Base-by-base conservation (phyloP, 2,113 vertebrate genomes). In the Acrocephalus arundinaceus region DNA sequence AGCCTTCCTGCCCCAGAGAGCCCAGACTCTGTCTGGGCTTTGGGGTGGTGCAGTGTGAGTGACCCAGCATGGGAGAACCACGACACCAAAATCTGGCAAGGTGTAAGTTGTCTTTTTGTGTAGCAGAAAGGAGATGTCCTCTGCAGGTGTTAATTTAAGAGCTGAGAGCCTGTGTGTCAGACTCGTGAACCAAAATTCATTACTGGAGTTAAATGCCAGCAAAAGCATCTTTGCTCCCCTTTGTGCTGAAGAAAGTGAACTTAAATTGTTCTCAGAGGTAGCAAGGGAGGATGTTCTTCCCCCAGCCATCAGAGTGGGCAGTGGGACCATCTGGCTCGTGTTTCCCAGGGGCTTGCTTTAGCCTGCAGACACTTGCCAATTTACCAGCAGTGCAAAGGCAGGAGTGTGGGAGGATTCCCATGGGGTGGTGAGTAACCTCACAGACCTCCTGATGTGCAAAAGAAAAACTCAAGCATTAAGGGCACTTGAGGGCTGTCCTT, bases 351-450 rank as follows among this genome's bases (percentile, higher is more conserved):
- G 20, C 23, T 76, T n/a, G 39, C 59, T 85, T 31, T 52, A 41
- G 59, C n/a, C 57, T 52, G 48, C 61, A 78, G 72, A 46, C 35
- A 27, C 46, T 93, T 57, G 57, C 37, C 79, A 73, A 24, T 85
- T 89, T 39, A 46, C 17, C 52, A 81, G 58, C 59, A 89, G 7
- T 25, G 68, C 51, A 63, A 20, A 71, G 51, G 41, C 43, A 57
- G 54, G 48, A 74, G 37, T 0, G 57, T 93, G 75, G 90, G 90
- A 96, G 41, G 58, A 55, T 74, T 79, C 87, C 78, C 86, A 16
- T 37, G 78, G 37, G 63, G 8, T 37, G 49, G 15, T 3, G 46
- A 87, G 77, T 85, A 74, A 71, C 79, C 76, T 95, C 61, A 23
- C 52, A 96, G 91, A 84, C 85, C 76, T 93, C 85, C 90, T 0